Conservation (phyloP, 2,888 invertebrate species). For the Drosophila melanocephala region DNA sequence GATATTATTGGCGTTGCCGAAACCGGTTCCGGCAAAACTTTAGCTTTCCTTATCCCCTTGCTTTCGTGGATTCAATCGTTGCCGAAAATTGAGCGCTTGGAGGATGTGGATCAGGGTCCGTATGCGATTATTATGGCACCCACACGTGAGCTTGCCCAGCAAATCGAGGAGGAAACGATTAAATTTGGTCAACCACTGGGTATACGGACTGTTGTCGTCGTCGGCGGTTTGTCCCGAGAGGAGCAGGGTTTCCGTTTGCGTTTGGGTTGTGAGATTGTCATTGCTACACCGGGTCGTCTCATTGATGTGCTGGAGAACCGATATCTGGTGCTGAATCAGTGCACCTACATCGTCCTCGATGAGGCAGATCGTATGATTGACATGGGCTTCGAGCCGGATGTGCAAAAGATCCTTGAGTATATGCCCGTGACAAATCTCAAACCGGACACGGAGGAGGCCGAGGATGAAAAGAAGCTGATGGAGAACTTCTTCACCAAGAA, state of each 20-base stretch:
- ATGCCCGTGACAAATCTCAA: conserved; percentile 99
- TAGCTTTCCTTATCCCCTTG: conserved; percentile 98
- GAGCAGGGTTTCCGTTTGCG: conserved; percentile 99
- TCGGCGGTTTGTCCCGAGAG: conserved; percentile 98
- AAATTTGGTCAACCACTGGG: conserved; percentile 98
- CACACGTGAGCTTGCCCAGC: conserved; percentile 99
- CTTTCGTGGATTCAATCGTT: conserved; percentile 99
- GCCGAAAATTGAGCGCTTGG: conserved; percentile 96
- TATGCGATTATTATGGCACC: conserved; percentile 99
- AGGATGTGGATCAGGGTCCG: conserved; percentile 97
- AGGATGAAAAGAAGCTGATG: conserved; percentile 95
- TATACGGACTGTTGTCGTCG: conserved; percentile 98
- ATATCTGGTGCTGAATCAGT: conserved; percentile 97
- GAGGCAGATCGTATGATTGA: conserved; percentile 99
- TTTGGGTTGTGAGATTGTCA: conserved; percentile 99
- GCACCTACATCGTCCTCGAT: conserved; percentile 98
- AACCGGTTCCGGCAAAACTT: conserved; percentile 99
- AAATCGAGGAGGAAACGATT: conserved; percentile 99
- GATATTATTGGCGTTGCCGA: conserved; percentile 99
- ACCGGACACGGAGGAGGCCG: conserved; percentile 99
- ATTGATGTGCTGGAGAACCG: conserved; percentile 99
- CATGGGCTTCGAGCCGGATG: conserved; percentile 99
- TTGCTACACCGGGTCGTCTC: conserved; percentile 99
- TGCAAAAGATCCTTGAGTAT: conserved; percentile 98
- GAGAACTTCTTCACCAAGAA: conserved; percentile 98